Percentiles rank a stretch among this genome's conserved stretches.
These are phyloP conservation scores for Huso huso DNA, from an alignment of 2,797 vertebrate genomes.

Conservation along the genomic window DNA sequence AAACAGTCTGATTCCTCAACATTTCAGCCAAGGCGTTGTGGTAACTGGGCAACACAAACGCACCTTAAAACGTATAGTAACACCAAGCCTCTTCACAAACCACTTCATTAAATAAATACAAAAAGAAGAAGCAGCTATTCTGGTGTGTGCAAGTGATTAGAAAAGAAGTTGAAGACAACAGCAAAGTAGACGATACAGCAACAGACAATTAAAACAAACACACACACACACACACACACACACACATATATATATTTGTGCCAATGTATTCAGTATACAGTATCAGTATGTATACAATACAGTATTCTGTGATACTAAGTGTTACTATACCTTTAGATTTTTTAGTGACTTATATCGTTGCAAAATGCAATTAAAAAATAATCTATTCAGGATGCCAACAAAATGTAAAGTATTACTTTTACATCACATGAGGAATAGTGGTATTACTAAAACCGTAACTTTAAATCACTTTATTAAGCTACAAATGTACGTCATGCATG, in stretches of 20 bases:
- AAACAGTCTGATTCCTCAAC: neutral
- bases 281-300: too few species aligned
- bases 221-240: neutral
- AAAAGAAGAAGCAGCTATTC: neutral
- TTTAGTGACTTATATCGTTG: too few species aligned
- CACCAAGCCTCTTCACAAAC: neutral
- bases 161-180: neutral
- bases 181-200: conserved; percentile 8
- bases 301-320: too few species aligned
- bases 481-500: neutral
- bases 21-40: neutral
- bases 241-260: neutral
- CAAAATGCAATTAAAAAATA: too few species aligned
- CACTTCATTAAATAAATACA: neutral
- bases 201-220: neutral
- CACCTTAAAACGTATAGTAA: conserved; percentile 5
- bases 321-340: too few species aligned
- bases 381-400: too few species aligned
- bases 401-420: too few species aligned
- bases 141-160: neutral
- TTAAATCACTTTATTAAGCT: neutral
- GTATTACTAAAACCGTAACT: neutral
- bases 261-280: too few species aligned
- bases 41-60: neutral
- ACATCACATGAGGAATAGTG: too few species aligned